phyloP scores from a whole-genome alignment of 2,113 vertebrate genomes.

The Prunella fulvescens region DNA sequence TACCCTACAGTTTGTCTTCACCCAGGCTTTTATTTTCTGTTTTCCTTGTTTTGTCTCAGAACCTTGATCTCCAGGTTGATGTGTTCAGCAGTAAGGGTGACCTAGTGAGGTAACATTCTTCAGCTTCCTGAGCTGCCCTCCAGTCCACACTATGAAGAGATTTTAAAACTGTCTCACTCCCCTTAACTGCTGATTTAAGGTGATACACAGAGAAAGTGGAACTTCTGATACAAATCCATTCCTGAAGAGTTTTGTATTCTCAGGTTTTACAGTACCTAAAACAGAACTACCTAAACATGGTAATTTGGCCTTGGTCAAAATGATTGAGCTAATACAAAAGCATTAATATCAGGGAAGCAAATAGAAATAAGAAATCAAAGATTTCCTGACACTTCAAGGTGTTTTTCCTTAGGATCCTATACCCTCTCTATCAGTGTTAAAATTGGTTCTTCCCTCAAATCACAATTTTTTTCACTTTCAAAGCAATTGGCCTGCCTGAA shows the following conservation, averaged over 20 bases:
- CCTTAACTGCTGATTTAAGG: not conserved
- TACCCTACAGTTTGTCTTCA: not conserved
- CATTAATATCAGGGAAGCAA: not conserved
- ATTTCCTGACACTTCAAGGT: not conserved
- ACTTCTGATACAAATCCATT: not conserved
- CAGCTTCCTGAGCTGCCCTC: not conserved
- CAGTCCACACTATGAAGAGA: not conserved
- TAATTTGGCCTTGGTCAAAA: not conserved
- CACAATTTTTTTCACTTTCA: not conserved
- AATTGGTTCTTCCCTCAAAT: not conserved
- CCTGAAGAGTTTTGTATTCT: not conserved
- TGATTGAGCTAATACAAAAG: not conserved
- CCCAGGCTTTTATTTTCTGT: not conserved
- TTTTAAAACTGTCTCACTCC: not conserved
- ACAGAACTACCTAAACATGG: not conserved
- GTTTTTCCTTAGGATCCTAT: not conserved
- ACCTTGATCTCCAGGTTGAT: not conserved
- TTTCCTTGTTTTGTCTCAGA: not conserved
- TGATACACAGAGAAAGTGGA: not conserved
- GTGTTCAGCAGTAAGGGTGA: not conserved
- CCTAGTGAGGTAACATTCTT: not conserved
- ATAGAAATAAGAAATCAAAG: not conserved
- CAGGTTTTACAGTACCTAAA: not conserved
- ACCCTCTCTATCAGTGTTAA: not conserved
- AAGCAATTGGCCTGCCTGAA: not conserved